These are phyloP conservation scores for Spondyliosoma cantharus DNA, from an alignment of 2,797 vertebrate species.

Conservation along the genomic window DNA sequence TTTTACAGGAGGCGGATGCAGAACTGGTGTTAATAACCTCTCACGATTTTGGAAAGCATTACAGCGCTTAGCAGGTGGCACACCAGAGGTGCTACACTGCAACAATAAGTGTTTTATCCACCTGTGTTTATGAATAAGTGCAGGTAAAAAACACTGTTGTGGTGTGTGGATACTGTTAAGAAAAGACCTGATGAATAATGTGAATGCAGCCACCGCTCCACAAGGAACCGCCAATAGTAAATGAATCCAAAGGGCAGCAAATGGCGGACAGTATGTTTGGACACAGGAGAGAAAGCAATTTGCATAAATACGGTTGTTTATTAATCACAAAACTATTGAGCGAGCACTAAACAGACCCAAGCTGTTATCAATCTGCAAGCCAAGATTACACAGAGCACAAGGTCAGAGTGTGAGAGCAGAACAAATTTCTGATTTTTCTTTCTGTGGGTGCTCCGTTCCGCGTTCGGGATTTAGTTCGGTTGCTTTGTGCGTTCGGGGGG, in stretches of 20 bases:
- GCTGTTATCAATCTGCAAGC: constrained; percentile 12
- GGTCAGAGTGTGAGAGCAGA: constrained; percentile 25
- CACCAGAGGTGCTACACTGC: constrained; percentile 3
- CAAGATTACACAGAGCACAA: not conserved
- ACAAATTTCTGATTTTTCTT: not conserved
- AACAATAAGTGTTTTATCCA: not conserved
- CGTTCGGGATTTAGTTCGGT: not conserved
- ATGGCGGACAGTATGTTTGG: constrained; percentile 24
- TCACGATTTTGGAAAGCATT: too few relatives aligned
- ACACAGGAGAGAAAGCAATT: constrained; percentile 25
- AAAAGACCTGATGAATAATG: not conserved
- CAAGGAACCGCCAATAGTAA: not conserved
- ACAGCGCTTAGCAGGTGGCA: not conserved
- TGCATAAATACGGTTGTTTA: constrained; percentile 46
- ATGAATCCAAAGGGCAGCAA: constrained; percentile 37
- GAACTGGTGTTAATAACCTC: constrained; percentile 37
- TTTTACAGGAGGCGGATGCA: constrained; percentile 25
- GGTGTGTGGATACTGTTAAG: not conserved
- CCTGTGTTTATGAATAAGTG: not conserved
- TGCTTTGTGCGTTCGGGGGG: not conserved
- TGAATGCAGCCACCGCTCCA: not conserved
- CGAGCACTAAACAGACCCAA: not conserved
- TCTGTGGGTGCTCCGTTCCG: not conserved
- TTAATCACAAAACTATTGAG: constrained; percentile 19
- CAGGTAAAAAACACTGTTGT: not conserved